Base-by-base conservation (phyloP, 2,797 vertebrate species). In the Coregonus ussuriensis region DNA sequence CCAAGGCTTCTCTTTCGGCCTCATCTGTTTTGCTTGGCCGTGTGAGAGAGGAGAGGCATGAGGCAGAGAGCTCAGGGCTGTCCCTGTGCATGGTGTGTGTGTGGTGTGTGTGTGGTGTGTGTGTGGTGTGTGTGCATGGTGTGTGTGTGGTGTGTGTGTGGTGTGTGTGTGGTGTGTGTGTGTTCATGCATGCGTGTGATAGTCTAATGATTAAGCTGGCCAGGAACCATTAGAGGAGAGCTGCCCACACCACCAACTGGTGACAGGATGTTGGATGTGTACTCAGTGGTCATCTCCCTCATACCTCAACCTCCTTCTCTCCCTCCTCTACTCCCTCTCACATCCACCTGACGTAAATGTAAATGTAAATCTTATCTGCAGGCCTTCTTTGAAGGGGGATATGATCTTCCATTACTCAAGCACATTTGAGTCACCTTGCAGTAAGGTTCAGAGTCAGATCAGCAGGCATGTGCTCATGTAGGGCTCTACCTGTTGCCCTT, bases 131-230 rank as follows among this genome's bases (percentile, higher is more conserved):
- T 37, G 35, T 37, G 35, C 5, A 4, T 37, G 35, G 33, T 35
- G 33, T 35, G 33, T 35, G 33, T 35, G 33, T 35, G 33, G 33
- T 35, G 33, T 35, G 33, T 21, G 21, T 21, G 21, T 21, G 21
- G 21, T 21, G 21, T 21, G 21, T 21, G 21, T 21, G 21, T 21
- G 21, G 21, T 21, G 21, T 31, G 31, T 31, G 31, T 31, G 31
- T 31, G 31, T 31, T 35, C 33, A 35, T 35, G 33, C 4, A 3
- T 35, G 4, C 4, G 33, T 35, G 33, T 35, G 33, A 3, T 35
- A 35, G 62, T 21, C 74, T 71, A 70, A 77, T 86, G 70, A 85
- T 85, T 83, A 72, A 81, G 83, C 52, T 75, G 82, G 76, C 15
- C 66, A 74, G 63, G 74, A 82, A 75, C 13, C 47, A 74, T 78